Evolutionary conservation across 2,113 vertebrate genomes (phyloP).

Genomic region (Gavialis gangeticus): DNA sequence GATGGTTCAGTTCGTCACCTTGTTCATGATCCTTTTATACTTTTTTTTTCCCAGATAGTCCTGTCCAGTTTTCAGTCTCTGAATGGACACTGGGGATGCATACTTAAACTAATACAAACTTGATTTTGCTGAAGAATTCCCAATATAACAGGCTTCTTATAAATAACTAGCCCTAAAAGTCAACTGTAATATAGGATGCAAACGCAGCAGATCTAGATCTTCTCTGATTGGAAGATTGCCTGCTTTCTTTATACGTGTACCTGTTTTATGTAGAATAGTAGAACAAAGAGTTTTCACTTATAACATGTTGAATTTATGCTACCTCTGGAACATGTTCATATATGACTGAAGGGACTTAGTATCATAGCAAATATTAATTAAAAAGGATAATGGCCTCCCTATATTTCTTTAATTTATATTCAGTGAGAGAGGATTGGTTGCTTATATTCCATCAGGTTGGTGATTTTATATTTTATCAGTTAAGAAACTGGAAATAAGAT

Average conservation of each 20-base stretch:
- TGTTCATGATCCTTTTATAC: background rate
- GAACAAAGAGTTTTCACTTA: background rate
- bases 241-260: too few relatives aligned
- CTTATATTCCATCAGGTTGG: background rate
- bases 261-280: background rate
- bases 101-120: background rate
- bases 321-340: background rate
- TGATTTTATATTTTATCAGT: background rate
- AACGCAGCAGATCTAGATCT: background rate
- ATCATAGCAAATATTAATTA: background rate
- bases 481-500: background rate
- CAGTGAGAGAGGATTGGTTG: background rate
- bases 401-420: background rate
- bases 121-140: background rate
- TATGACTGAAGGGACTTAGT: background rate
- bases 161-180: background rate
- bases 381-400: background rate
- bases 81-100: background rate
- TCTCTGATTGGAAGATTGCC: background rate
- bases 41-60: background rate
- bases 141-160: background rate
- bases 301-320: background rate
- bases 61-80: background rate
- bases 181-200: background rate
- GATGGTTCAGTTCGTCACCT: background rate